phyloP scores from a whole-genome alignment of 2,797 vertebrate genomes.

The Hafferia zeledoni region DNA sequence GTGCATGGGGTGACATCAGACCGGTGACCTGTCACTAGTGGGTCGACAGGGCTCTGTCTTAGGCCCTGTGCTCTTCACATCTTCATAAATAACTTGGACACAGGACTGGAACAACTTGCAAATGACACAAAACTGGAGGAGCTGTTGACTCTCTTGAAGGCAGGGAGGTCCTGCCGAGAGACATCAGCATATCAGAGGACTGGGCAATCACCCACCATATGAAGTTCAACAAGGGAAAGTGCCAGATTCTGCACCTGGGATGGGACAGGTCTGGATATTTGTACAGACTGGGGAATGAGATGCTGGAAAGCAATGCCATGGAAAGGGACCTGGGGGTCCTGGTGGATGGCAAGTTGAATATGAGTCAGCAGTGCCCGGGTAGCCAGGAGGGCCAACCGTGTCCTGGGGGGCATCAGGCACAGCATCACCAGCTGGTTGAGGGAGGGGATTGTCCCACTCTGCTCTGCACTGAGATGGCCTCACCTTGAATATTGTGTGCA shows the following conservation, averaged over 20 bases:
- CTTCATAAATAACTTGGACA: not conserved
- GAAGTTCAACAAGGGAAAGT: not conserved
- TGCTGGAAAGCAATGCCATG: not conserved
- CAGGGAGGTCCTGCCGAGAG: not conserved
- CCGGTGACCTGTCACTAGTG: not conserved
- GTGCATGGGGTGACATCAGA: not conserved
- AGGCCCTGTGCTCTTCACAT: not conserved
- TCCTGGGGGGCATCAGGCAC: not conserved
- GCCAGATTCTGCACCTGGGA: not conserved
- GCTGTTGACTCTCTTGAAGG: not conserved
- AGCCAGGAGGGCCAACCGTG: not conserved
- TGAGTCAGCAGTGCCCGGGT: not conserved
- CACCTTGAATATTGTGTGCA: not conserved
- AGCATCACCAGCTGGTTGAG: rapidly evolving
- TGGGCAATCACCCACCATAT: not conserved
- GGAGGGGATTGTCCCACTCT: not conserved
- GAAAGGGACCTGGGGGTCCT: not conserved
- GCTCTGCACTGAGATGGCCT: not conserved
- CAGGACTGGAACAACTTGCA: not conserved
- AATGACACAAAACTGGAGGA: not conserved
- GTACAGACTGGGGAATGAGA: not conserved
- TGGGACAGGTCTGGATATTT: too few species aligned
- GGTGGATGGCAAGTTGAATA: not conserved
- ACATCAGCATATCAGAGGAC: not conserved
- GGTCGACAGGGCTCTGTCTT: not conserved